Base-by-base conservation (phyloP, 2,797 vertebrate genomes). In the Psittacula echo region DNA sequence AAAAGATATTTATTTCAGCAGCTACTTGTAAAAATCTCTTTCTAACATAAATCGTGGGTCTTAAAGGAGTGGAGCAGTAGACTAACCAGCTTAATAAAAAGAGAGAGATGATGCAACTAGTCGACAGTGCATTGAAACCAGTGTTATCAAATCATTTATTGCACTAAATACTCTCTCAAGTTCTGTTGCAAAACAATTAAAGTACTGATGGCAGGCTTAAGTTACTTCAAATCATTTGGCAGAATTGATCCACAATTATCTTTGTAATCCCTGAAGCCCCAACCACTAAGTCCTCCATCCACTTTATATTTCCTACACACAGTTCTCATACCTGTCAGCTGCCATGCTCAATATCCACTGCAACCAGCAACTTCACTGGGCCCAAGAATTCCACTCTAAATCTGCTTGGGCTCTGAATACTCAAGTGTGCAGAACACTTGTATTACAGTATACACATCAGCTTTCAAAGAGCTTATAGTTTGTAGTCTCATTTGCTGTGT, bases 181-280 rank as follows among this genome's bases (percentile, higher is more conserved):
- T 97, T 97, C 95, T 95, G 96, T 90, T 95, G 94, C 97, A 97
- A 97, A 98, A 98, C 97, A 98, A 98, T 98, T 98, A 97, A 98
- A 98, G 93, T 95, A 97, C 97, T 97, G 97, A 97, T 97, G 97
- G 95, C 91, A 96, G 96, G 97, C 97, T 98, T 98, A 97, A 97
- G 96, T 98, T 98, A 96, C 97, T 96, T 98, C 96, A 97, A 83
- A 97, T 96, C 94, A 97, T 98, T 97, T 98, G 97, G 95, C 96
- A 96, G 97, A 95, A 98, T 98, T 98, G 98, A 98, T 98, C 97
- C 96, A 97, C 97, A 97, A 98, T 98, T 98, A 98, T 98, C 97
- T 98, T 97, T 97, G 96, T 97, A 97, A 97, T 98, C 98, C 97
- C 98, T 78, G 85, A 98, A 97, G 98, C 87, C 96, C 91, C 21